Conservation (phyloP, 2,113 vertebrate genomes). For the Ctenodactylus gundi region DNA sequence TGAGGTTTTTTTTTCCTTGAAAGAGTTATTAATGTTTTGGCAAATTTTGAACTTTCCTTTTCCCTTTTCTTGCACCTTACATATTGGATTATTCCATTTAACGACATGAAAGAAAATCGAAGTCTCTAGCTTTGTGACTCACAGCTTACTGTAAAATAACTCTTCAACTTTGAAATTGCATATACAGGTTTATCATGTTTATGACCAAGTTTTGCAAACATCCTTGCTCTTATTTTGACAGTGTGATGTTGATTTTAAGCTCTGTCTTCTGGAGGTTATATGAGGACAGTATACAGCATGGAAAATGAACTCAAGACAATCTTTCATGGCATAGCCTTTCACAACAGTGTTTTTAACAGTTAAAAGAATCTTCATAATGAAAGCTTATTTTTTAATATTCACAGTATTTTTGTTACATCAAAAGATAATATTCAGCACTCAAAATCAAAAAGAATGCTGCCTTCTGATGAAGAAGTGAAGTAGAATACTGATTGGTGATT, state of each 20-base stretch:
- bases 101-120: constrained; percentile 36
- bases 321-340: constrained; percentile 19
- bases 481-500: constrained; percentile 51
- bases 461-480: constrained; percentile 29
- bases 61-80: not conserved
- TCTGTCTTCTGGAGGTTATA: constrained; percentile 41
- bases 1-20: not conserved
- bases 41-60: constrained; percentile 43
- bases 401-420: no score
- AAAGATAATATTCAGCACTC: constrained; percentile 29
- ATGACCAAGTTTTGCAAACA: constrained; percentile 48
- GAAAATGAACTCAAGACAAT: constrained; percentile 14
- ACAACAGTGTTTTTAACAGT: constrained; percentile 25
- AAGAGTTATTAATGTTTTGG: constrained; percentile 35
- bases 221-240: constrained; percentile 22
- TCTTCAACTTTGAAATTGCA: constrained; percentile 68
- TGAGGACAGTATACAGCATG: not conserved
- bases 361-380: constrained; percentile 41
- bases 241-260: not conserved
- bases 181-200: constrained; percentile 58
- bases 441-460: not conserved
- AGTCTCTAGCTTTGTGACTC: constrained; percentile 20
- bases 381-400: constrained; percentile 11
- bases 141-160: constrained; percentile 63
- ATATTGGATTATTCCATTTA: constrained; percentile 40